Evolutionary conservation across 1,140 invertebrate species (phyloP).

Genomic region (Drosophila kepulauana): DNA sequence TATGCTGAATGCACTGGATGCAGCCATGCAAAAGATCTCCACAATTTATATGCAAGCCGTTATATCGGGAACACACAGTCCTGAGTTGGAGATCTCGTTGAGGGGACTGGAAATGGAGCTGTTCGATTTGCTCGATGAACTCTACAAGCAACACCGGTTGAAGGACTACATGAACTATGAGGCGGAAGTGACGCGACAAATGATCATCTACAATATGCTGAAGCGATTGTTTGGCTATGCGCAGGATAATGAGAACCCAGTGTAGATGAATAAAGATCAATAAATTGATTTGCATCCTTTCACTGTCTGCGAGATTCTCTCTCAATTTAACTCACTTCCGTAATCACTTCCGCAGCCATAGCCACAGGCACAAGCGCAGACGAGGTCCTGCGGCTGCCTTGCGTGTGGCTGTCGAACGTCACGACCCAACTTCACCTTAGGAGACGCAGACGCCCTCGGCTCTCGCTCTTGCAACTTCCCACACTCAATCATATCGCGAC

Average conservation of each 20-base stretch:
- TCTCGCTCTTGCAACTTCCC: constrained; percentile 54
- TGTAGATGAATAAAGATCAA: constrained; percentile 27
- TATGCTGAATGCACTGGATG: constrained; percentile 63
- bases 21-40: constrained; percentile 63
- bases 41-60: constrained; percentile 76
- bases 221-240: constrained; percentile 78
- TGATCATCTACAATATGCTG: constrained; percentile 81
- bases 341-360: constrained; percentile 64
- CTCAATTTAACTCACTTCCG: constrained; percentile 63
- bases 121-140: constrained; percentile 69
- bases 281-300: constrained; percentile 67
- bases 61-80: constrained; percentile 69
- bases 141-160: constrained; percentile 72
- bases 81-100: constrained; percentile 67
- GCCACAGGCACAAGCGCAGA: background rate
- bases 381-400: constrained; percentile 58
- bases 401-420: constrained; percentile 78
- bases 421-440: constrained; percentile 21
- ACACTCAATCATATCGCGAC: constrained; percentile 71
- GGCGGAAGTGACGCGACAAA: constrained; percentile 78
- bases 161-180: constrained; percentile 80
- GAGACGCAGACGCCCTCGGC: constrained; percentile 47
- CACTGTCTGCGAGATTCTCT: constrained; percentile 18
- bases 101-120: constrained; percentile 66
- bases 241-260: constrained; percentile 32